phyloP scores from a whole-genome alignment of 1,140 invertebrate species.

The Oryzaephilus surinamensis region DNA sequence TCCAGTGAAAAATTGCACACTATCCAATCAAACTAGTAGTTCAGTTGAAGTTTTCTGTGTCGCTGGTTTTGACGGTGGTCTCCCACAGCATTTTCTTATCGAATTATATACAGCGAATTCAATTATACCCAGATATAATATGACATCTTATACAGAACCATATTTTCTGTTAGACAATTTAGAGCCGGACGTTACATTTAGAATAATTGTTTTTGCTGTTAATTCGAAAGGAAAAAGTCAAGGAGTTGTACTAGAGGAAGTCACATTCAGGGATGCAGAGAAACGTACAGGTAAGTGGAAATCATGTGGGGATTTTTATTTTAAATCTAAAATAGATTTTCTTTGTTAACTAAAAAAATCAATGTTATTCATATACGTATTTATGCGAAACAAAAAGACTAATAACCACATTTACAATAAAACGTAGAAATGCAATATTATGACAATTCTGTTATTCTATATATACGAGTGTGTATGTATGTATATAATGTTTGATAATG shows the following conservation, averaged over 20 bases:
- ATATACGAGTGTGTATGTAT: too few relatives aligned
- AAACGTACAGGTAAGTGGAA: constrained; percentile 70
- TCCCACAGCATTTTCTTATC: constrained; percentile 68
- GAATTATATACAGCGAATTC: constrained; percentile 57
- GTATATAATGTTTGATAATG: constrained; percentile 1
- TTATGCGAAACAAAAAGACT: constrained; percentile 3
- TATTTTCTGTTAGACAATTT: constrained; percentile 58
- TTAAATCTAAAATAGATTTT: too few relatives aligned
- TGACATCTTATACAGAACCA: constrained; percentile 51
- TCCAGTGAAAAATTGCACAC: constrained; percentile 60
- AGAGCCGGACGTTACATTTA: constrained; percentile 62
- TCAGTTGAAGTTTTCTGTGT: constrained; percentile 64
- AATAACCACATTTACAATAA: too few relatives aligned
- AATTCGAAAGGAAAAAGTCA: constrained; percentile 69
- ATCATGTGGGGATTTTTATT: too few relatives aligned
- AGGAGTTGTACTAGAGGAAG: constrained; percentile 57
- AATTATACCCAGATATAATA: constrained; percentile 48
- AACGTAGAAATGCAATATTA: too few relatives aligned
- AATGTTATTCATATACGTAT: too few relatives aligned
- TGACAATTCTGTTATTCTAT: too few relatives aligned
- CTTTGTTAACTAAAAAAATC: too few relatives aligned
- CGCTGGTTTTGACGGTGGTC: constrained; percentile 73
- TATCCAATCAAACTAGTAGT: constrained; percentile 62
- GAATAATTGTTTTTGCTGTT: constrained; percentile 61
- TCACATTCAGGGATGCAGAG: constrained; percentile 67